Base-by-base conservation (phyloP, 1,140 invertebrate genomes). In the Aphelenchoides fujianensis region DNA sequence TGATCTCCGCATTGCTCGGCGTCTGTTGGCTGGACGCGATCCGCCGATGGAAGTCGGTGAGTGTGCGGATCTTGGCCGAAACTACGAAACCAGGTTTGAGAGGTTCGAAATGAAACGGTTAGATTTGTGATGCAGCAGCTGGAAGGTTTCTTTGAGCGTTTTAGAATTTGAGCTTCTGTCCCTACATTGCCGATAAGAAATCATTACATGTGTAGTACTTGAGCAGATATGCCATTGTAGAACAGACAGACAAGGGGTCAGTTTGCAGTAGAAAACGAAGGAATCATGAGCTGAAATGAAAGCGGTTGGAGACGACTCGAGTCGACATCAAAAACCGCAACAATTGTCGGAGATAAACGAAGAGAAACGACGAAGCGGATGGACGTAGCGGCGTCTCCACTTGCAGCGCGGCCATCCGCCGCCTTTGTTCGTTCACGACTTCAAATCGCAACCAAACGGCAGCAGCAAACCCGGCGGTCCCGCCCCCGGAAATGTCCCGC, bases 1-100 rank as follows among this genome's bases (percentile, higher is more conserved):
- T 92, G 85, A 98, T 93, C 85, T 99, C 96, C 70, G 90, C 88
- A 69, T 95, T 95, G 69, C 92, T 93, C 62, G 95, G 95, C 32
- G 95, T 94, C 82, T 93, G 90, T 78, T 91, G 89, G 76, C 92
- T 92, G 88, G 96, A 93, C 79, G 92, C 89, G 68, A 98, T 89
- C 72, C 95, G 89, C 79, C 92, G 89, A 84, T 97, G 94, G 86
- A 92, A 95, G 86, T 98, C 96, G 86, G 95, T 93, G 75, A 99
- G 89, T 84, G 91, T 96, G 71, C 92, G 89, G 80, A 99, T 91
- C 88, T 98, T 99, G 77, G 95, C 92, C 76, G 94, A 94, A 88
- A 98, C 94, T 97, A 86, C 77, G 88, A 79, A 68, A 30, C 3
- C n/a, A 5, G 34, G 5, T 5, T 59, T 5, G 34, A 59, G 5